phyloP scores from a whole-genome alignment of 92 coral and sea anemone genomes.

The Porites divaricata region DNA sequence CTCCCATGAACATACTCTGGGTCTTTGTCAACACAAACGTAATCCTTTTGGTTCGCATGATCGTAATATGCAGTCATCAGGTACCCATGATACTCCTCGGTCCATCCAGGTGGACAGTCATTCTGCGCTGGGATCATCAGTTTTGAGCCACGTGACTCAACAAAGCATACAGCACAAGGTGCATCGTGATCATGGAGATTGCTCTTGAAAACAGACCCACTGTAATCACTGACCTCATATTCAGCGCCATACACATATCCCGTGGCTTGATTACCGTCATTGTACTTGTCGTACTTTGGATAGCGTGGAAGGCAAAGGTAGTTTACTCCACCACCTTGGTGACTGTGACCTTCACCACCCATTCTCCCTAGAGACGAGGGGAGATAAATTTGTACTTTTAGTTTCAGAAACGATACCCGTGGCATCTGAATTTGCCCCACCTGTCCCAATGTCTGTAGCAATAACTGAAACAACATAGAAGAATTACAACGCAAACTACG shows the following conservation, averaged over 20 bases:
- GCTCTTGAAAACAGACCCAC: conserved; percentile 13
- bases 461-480: too few relatives aligned
- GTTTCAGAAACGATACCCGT: too few relatives aligned
- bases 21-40: conserved; percentile 71
- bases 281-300: conserved; percentile 60
- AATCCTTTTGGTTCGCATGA: conserved; percentile 52
- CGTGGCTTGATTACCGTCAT: conserved; percentile 35
- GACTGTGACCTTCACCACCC: conserved; percentile 32
- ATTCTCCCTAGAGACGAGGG: neutral
- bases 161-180: conserved; percentile 68
- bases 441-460: too few relatives aligned
- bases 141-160: conserved; percentile 64
- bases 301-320: conserved; percentile 67
- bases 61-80: conserved; percentile 63
- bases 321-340: conserved; percentile 60
- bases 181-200: conserved; percentile 67
- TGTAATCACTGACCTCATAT: conserved; percentile 35
- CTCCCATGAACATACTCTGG: conserved; percentile 55
- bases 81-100: conserved; percentile 79
- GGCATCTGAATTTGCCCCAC: too few relatives aligned
- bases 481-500: too few relatives aligned
- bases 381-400: too few relatives aligned
- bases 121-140: conserved; percentile 72
- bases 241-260: conserved; percentile 64
- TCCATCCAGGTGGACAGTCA: conserved; percentile 79